Conservation (phyloP, 2,797 vertebrate species). For the Muscicapa comitata region DNA sequence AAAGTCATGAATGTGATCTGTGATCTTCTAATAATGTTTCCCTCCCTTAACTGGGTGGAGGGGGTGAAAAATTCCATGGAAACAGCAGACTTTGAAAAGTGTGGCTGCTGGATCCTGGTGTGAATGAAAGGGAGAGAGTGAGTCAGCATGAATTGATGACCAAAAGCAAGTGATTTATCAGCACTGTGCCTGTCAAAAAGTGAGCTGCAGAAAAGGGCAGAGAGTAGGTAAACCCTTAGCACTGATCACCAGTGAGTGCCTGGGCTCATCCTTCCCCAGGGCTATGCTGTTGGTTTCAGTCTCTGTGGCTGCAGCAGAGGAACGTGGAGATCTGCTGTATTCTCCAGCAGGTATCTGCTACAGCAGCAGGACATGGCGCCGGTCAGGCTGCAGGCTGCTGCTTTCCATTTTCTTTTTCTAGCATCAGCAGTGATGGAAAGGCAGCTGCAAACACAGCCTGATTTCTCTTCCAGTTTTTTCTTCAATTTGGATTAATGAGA, state of each 20-base stretch:
- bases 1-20: not conserved
- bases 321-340: rapidly evolving
- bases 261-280: not conserved
- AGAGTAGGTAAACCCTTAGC: not conserved
- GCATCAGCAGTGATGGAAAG: not conserved
- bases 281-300: rapidly evolving
- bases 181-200: rapidly evolving
- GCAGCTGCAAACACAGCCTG: not conserved
- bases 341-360: rapidly evolving
- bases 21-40: not conserved
- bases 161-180: not conserved
- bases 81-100: not conserved
- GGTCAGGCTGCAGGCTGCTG: not conserved
- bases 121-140: not conserved
- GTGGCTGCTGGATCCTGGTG: not conserved
- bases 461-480: not conserved
- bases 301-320: not conserved
- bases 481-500: not conserved
- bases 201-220: not conserved
- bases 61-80: not conserved
- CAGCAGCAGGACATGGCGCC: not conserved
- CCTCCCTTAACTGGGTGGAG: not conserved
- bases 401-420: not conserved
- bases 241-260: rapidly evolving
- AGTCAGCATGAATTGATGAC: not conserved